Evolutionary conservation across 2,888 invertebrate species (phyloP).

Genomic region (Tortrix viridana): DNA sequence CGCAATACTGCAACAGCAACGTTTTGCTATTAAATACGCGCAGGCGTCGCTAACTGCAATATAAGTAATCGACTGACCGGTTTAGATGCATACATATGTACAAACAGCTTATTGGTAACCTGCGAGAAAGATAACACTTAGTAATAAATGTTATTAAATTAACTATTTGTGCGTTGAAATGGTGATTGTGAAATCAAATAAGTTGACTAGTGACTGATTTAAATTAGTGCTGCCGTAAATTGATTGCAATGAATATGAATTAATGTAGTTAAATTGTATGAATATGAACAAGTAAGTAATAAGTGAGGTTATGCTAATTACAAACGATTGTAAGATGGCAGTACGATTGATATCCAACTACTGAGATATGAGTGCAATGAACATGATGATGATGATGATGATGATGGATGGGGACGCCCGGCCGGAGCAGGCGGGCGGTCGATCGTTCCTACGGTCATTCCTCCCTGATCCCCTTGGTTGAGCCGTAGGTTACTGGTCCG

Average conservation of each 20-base stretch:
- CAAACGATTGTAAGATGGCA: not conserved
- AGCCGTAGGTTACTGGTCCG: too few species aligned
- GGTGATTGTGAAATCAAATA: not conserved
- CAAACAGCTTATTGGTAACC: not conserved
- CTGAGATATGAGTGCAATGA: constrained; percentile 1
- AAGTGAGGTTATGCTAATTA: constrained; percentile 1
- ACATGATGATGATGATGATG: too few species aligned
- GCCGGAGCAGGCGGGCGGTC: too few species aligned
- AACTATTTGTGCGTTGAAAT: not conserved
- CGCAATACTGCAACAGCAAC: too few species aligned
- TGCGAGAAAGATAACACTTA: not conserved
- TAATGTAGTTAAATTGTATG: too few species aligned
- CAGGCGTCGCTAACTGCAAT: not conserved
- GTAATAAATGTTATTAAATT: not conserved
- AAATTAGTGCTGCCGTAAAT: too few species aligned
- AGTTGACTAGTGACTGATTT: not conserved
- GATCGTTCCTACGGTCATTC: too few species aligned
- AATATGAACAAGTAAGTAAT: not conserved
- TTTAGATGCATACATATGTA: not conserved
- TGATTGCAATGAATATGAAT: too few species aligned
- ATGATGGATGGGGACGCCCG: too few species aligned
- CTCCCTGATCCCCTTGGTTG: too few species aligned
- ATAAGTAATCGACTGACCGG: not conserved
- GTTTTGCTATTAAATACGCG: not conserved
- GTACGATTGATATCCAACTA: not conserved